Conservation (phyloP, 2,113 vertebrate genomes). For the Oncorhynchus masou region DNA sequence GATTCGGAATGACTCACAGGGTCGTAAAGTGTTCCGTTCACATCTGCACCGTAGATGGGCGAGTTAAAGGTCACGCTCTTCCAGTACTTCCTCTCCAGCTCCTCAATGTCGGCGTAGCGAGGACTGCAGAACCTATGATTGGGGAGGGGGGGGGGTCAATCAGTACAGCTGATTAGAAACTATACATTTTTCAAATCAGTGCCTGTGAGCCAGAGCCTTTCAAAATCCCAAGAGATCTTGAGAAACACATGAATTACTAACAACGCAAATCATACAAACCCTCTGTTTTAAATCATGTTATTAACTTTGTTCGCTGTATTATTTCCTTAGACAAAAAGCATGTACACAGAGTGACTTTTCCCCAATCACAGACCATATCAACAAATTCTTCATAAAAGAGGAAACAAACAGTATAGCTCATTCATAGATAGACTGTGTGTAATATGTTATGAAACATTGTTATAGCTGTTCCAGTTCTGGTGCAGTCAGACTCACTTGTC, state of each 20-base stretch:
- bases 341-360: background rate
- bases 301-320: too few species aligned
- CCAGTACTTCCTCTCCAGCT: conserved; percentile 97
- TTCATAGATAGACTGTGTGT: background rate
- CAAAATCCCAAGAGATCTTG: too few species aligned
- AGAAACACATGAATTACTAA: too few species aligned
- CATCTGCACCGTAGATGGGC: conserved; percentile 94
- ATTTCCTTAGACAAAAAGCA: background rate
- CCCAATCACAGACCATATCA: background rate
- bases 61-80: conserved; percentile 96
- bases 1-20: conserved; percentile 71
- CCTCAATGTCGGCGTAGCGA: conserved; percentile 91
- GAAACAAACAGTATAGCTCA: background rate
- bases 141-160: background rate
- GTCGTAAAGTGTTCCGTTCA: conserved; percentile 91
- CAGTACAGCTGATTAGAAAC: background rate
- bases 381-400: too few species aligned
- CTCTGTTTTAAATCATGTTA: too few species aligned
- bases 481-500: conserved; percentile 83
- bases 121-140: conserved; percentile 87
- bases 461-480: background rate
- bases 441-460: background rate
- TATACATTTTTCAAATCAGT: too few species aligned
- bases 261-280: too few species aligned
- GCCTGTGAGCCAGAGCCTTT: too few species aligned